phyloP scores from a whole-genome alignment of 2,797 vertebrate species.

The Thalassophryne amazonica region DNA sequence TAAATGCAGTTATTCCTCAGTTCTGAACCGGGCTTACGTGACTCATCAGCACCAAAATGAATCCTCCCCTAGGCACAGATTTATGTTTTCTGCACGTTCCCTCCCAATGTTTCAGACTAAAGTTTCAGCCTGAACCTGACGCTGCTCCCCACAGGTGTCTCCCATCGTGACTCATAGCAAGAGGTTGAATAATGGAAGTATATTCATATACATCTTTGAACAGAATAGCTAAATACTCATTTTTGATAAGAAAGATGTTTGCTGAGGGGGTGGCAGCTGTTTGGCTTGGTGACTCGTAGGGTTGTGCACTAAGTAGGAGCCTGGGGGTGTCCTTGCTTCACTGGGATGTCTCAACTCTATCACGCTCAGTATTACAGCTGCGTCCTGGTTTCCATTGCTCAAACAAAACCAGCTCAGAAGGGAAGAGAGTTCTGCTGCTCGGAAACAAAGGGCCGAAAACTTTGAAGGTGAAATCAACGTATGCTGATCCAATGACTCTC shows the following conservation, averaged over 20 bases:
- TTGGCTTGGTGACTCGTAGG: conserved; percentile 34
- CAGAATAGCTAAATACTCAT: conserved; percentile 9
- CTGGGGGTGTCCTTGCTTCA: conserved; percentile 30
- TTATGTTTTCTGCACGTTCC: conserved; percentile 35
- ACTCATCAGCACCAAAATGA: conserved; percentile 45
- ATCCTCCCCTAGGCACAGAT: conserved; percentile 32
- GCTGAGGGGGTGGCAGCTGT: conserved; percentile 42
- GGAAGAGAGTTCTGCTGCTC: not conserved
- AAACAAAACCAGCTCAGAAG: conserved; percentile 11
- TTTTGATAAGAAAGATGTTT: conserved; percentile 16
- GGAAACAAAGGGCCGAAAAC: conserved; percentile 1
- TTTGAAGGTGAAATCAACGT: conserved; percentile 13
- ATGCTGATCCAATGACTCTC: conserved; percentile 34
- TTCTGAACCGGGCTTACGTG: conserved; percentile 33
- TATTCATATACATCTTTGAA: no score
- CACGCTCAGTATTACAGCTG: conserved; percentile 29
- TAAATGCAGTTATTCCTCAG: conserved; percentile 16
- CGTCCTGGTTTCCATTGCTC: conserved; percentile 26
- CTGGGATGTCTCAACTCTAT: conserved; percentile 19
- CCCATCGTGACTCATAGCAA: conserved; percentile 50
- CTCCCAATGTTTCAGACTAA: conserved; percentile 31
- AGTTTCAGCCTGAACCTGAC: conserved; percentile 31
- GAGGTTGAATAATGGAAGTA: conserved; percentile 23
- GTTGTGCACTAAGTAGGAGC: conserved; percentile 51
- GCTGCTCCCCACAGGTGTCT: conserved; percentile 34